These are phyloP conservation scores for Holacanthus passer DNA, from an alignment of 2,113 vertebrate species.

Conservation along the genomic window DNA sequence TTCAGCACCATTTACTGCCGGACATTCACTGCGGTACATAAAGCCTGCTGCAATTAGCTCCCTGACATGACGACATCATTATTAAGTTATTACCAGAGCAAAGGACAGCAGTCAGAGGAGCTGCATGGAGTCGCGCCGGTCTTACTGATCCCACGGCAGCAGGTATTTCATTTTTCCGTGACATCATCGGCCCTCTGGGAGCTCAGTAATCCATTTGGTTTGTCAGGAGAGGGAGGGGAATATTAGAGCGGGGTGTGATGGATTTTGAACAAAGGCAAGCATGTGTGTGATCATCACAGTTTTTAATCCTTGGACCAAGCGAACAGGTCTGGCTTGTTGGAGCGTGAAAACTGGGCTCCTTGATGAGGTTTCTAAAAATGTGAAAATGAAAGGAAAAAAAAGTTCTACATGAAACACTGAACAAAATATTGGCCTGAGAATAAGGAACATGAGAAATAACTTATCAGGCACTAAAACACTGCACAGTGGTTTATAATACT, in stretches of 20 bases:
- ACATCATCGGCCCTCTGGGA: conserved; percentile 52
- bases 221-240: neutral
- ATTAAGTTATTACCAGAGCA: conserved; percentile 52
- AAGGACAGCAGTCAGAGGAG: conserved; percentile 29
- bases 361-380: neutral
- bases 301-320: neutral
- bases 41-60: conserved; percentile 51
- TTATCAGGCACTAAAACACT: no score
- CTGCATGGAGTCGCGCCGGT: neutral
- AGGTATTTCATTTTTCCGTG: conserved; percentile 65
- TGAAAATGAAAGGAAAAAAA: neutral
- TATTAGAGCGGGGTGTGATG: conserved; percentile 24
- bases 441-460: neutral
- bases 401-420: neutral
- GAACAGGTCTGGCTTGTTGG: neutral
- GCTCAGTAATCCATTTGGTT: conserved; percentile 29
- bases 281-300: neutral
- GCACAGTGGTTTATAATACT: neutral
- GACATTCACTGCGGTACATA: conserved; percentile 14
- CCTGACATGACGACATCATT: conserved; percentile 46
- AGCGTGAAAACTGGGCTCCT: neutral
- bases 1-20: conserved; percentile 25
- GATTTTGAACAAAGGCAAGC: conserved; percentile 9
- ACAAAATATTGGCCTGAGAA: neutral
- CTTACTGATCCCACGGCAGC: conserved; percentile 16